Percentiles rank a stretch among this genome's conserved stretches.
phyloP scores from a whole-genome alignment of 2,113 vertebrate species.

The Motacilla tschutschensis region DNA sequence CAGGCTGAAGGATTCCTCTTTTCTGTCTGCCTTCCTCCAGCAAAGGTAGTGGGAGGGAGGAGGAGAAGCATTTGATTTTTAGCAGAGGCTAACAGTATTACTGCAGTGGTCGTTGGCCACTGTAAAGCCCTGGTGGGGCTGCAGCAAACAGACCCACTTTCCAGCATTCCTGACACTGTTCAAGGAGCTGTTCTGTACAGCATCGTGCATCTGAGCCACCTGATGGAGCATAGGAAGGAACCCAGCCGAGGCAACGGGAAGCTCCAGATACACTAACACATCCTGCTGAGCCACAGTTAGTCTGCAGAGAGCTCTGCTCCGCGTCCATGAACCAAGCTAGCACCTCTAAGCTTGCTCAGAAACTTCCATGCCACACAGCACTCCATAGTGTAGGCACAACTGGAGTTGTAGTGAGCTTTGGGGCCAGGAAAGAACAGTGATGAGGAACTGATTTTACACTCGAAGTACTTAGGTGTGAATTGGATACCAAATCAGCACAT shows the following conservation, averaged over 20 bases:
- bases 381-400: not conserved
- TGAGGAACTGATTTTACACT: not conserved
- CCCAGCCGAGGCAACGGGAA: conserved; percentile 33
- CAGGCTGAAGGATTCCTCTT: not conserved
- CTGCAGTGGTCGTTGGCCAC: not conserved
- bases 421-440: not conserved
- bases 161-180: not conserved
- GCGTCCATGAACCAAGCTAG: not conserved
- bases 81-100: not conserved
- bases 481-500: conserved; percentile 11
- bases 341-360: not conserved
- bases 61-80: not conserved
- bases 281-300: conserved; percentile 4
- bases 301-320: not conserved
- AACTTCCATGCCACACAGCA: not conserved
- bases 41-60: not conserved
- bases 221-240: conserved; percentile 6
- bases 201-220: not conserved
- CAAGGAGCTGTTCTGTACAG: not conserved
- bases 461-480: conserved; percentile 19
- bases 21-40: not conserved
- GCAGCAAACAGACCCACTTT: not conserved
- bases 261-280: not conserved
- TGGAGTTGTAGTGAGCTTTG: not conserved
- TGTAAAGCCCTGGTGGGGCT: not conserved